Conservation (phyloP, 1,140 invertebrate species). For the Battus philenor region DNA sequence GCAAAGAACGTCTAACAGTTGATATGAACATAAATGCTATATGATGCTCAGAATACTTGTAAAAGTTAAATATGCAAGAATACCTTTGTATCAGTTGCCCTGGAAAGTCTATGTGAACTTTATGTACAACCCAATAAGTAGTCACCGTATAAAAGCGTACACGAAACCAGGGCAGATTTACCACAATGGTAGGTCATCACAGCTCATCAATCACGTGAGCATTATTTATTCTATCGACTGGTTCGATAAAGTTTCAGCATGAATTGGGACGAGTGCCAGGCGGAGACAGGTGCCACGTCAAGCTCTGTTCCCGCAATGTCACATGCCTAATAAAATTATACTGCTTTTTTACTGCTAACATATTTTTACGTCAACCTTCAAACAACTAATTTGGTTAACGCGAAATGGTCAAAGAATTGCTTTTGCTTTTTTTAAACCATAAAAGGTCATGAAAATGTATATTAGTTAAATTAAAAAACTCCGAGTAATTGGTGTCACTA, state of each 20-base stretch:
- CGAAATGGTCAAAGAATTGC: slow-evolving; percentile 4
- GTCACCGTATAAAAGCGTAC: no score
- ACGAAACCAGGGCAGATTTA: slow-evolving; percentile 18
- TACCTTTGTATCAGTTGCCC: no score
- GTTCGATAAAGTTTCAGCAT: slow-evolving; percentile 29
- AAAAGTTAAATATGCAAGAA: no score
- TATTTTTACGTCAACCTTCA: slow-evolving; percentile 5
- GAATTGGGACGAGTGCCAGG: slow-evolving; percentile 45
- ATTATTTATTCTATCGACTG: slow-evolving; percentile 64
- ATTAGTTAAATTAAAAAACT: no score
- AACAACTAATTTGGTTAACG: slow-evolving; percentile 1
- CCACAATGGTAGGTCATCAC: slow-evolving; percentile 23
- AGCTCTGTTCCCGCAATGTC: slow-evolving; percentile 29
- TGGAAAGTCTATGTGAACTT: no score
- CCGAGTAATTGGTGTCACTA: no score
- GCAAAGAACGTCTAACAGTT: no score
- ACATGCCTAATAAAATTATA: slow-evolving; percentile 20
- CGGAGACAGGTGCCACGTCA: slow-evolving; percentile 28
- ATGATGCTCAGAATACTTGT: no score
- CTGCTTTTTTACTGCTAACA: slow-evolving; percentile 8
- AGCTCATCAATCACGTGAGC: slow-evolving; percentile 55
- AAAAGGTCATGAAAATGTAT: no score
- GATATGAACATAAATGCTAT: no score
- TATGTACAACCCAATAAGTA: no score
- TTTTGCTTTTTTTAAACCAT: no score